Conservation (phyloP, 2,888 invertebrate genomes). For the Pheosia gnoma region DNA sequence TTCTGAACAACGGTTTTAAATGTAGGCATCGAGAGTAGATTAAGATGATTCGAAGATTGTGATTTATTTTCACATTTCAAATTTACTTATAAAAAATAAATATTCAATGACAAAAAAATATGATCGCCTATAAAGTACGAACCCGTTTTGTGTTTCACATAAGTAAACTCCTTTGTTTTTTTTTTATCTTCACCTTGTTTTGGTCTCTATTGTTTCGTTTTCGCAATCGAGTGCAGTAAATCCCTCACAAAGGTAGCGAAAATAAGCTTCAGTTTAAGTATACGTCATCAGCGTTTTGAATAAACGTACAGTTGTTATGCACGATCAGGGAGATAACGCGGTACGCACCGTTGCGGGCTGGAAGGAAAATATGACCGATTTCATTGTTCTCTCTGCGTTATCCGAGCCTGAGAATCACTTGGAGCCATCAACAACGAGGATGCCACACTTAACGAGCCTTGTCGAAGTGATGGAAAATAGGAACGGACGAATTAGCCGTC, state of each 20-base stretch:
- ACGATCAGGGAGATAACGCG: constrained; percentile 74
- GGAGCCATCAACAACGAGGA: constrained; percentile 79
- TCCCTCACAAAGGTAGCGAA: constrained; percentile 66
- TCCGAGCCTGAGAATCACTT: constrained; percentile 80
- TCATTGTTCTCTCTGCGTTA: constrained; percentile 78
- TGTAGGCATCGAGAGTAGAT: neutral
- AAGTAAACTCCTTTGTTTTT: too few species aligned
- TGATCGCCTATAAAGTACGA: too few species aligned
- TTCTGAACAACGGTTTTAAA: constrained; percentile 22
- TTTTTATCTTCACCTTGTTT: neutral
- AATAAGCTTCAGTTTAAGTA: constrained; percentile 74
- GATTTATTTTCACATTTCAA: neutral
- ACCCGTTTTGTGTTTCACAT: too few species aligned
- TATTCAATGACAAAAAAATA: too few species aligned
- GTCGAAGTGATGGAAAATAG: constrained; percentile 80
- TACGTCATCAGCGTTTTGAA: constrained; percentile 70
- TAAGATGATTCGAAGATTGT: neutral
- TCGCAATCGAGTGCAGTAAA: constrained; percentile 44
- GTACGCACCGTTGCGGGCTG: constrained; percentile 77
- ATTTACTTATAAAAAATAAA: too few species aligned
- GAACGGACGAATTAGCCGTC: constrained; percentile 78
- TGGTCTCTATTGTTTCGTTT: constrained; percentile 21
- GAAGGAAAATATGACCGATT: constrained; percentile 83
- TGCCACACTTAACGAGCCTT: constrained; percentile 82
- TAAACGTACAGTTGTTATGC: constrained; percentile 77